Conservation (phyloP, 2,797 vertebrate genomes). For the Bufotes viridis region DNA sequence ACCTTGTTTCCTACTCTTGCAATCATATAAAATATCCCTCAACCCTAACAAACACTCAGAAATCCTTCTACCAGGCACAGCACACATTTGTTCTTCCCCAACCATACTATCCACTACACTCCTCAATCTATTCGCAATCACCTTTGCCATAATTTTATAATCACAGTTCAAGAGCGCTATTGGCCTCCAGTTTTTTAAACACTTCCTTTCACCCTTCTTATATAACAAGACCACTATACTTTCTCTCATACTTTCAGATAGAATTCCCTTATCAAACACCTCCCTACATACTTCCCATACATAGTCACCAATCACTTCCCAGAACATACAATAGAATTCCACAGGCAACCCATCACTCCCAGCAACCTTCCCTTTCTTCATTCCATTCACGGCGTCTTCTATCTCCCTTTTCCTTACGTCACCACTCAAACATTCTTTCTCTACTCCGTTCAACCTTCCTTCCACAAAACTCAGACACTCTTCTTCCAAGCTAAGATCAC, state of each 20-base stretch:
- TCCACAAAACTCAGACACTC: neutral
- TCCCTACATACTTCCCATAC: too few species aligned
- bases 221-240: neutral
- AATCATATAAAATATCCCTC: neutral
- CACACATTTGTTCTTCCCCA: too few species aligned
- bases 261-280: too few species aligned
- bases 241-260: neutral
- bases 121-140: too few species aligned
- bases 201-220: neutral
- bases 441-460: neutral
- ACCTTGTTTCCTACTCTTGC: neutral
- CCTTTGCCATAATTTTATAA: neutral
- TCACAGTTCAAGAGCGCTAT: neutral
- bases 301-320: too few species aligned
- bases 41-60: neutral
- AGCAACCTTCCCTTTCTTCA: too few species aligned
- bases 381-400: too few species aligned
- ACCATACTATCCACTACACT: neutral
- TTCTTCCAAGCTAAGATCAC: neutral
- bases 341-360: too few species aligned
- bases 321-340: too few species aligned
- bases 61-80: neutral
- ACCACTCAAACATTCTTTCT: neutral
- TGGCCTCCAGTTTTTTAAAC: neutral
- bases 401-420: too few species aligned